Base-by-base conservation (phyloP, 2,888 invertebrate species). In the Agrochola lychnidis region DNA sequence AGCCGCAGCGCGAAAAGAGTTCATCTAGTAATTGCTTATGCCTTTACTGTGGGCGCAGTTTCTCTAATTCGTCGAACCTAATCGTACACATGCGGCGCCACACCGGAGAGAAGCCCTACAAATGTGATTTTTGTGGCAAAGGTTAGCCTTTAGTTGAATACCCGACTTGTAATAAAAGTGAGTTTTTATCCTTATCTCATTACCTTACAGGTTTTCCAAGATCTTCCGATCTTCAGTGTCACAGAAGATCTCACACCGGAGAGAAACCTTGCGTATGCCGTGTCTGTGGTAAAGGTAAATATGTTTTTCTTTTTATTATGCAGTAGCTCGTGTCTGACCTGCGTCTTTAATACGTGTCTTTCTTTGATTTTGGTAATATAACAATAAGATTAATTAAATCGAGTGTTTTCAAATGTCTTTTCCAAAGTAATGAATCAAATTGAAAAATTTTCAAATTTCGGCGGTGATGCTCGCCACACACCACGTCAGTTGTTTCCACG, bases 1-100 rank as follows among this genome's bases (percentile, higher is more conserved):
- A 95, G 63, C 90, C 92, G 12, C 92, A 94, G 51, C 91, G 93
- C 16, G 92, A 93, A 42, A 94, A 93, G 76, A 81, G 87, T 25
- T 93, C 95, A 7, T 88, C 92, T 1, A 93, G 92, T 61, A 97
- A 97, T 64, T 97, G 97, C 71, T 91, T 97, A 7, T 97, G 97
- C 78, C 94, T 97, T 7, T 97, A 97, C 88, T 97, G 97, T 86
- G 97, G 97, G 0, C 95, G 97, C 22, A 97, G 97, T 12, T 97
- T 97, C 83, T 97, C 97, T 45, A 97, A 97, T 80, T 97, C 97
- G 0, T 97, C 97, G 0, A 97, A 97, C 88, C 93, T 97, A 19
- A 97, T 97, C 30, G 97, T 98, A 4, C 98, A 98, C 86, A 97
- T 98, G 97, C 96, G 98, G 0, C 95, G 97, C 0, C 98, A 98